phyloP scores from a whole-genome alignment of 2,888 invertebrate genomes.

The Trissolcus brochymenae region DNA sequence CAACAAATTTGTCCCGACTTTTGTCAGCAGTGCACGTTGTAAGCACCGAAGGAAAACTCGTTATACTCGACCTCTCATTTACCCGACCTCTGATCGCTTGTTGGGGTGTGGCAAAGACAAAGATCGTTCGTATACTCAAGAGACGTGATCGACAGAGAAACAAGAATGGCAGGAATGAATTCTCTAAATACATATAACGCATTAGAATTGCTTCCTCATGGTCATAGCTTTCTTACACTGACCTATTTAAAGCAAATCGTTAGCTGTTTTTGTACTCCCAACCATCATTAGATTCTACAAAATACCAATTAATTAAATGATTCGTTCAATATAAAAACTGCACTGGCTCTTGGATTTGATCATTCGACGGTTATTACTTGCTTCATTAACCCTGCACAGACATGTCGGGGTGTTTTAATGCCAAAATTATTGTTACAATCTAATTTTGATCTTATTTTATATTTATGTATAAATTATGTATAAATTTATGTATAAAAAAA shows the following conservation, averaged over 20 bases:
- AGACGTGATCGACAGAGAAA: slow-evolving; percentile 10
- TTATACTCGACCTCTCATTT: not conserved
- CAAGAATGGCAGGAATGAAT: not conserved
- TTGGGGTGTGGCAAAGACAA: slow-evolving; percentile 40
- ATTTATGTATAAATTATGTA: too few species aligned
- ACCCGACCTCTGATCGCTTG: slow-evolving; percentile 25
- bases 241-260: slow-evolving; percentile 35
- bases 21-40: not conserved
- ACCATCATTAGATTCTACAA: too few species aligned
- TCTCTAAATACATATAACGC: slow-evolving; percentile 13
- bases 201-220: slow-evolving; percentile 10
- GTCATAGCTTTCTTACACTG: slow-evolving; percentile 37
- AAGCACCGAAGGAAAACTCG: slow-evolving; percentile 9
- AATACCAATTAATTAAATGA: too few species aligned
- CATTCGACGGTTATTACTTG: too few species aligned
- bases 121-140: not conserved
- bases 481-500: too few species aligned
- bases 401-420: too few species aligned
- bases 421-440: too few species aligned
- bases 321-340: too few species aligned
- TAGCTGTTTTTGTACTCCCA: slow-evolving; percentile 1
- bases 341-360: too few species aligned
- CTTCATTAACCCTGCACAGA: too few species aligned
- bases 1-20: not conserved
- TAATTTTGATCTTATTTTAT: too few species aligned